These are phyloP conservation scores for Acropora yongei DNA, from an alignment of 64 coral and sea anemone species.

Conservation along the genomic window DNA sequence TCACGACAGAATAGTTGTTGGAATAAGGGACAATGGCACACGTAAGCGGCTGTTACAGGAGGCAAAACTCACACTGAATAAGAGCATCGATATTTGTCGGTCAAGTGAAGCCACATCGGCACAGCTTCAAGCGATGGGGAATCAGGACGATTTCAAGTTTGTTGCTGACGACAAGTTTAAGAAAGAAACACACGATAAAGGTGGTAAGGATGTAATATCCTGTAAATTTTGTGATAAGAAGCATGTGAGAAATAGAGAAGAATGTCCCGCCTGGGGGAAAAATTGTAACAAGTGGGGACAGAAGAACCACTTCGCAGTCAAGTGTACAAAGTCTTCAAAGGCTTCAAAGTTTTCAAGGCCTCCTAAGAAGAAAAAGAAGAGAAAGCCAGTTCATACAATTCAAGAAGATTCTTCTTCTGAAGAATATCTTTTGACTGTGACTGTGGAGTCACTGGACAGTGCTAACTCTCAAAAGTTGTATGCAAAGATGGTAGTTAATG, in stretches of 20 bases:
- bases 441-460: background rate
- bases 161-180: too few relatives aligned
- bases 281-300: background rate
- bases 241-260: background rate
- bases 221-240: constrained; percentile 24
- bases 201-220: background rate
- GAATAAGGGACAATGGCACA: constrained; percentile 48
- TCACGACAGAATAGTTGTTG: constrained; percentile 41
- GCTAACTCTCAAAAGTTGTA: background rate
- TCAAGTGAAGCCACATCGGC: too few relatives aligned
- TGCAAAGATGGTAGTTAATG: background rate
- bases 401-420: background rate
- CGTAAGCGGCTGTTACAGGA: constrained; percentile 25
- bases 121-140: too few relatives aligned
- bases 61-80: constrained; percentile 21
- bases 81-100: constrained; percentile 32
- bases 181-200: too few relatives aligned
- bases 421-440: background rate
- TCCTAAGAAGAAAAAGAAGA: background rate
- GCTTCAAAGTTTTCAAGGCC: background rate
- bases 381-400: background rate
- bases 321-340: background rate
- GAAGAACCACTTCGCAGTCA: constrained; percentile 6
- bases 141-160: too few relatives aligned
- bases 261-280: background rate